phyloP scores from a whole-genome alignment of 2,797 vertebrate species.

The Xenentodon cancila region DNA sequence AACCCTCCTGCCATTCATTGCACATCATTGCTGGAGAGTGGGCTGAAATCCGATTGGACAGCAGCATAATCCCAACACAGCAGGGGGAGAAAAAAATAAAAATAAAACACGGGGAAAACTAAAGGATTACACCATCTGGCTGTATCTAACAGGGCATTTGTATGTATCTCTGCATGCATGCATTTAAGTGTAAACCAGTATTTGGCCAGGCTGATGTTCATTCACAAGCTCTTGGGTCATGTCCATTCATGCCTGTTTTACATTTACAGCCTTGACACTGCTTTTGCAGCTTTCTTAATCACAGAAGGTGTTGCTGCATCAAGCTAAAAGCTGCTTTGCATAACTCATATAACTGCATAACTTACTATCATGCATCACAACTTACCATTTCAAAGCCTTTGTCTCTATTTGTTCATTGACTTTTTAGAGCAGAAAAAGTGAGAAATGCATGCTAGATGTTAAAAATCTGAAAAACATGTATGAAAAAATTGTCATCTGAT shows the following conservation, averaged over 20 bases:
- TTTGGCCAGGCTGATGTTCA: conserved; percentile 34
- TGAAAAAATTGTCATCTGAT: too few relatives aligned
- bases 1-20: conserved; percentile 63
- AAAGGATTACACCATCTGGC: conserved; percentile 79
- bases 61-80: conserved; percentile 68
- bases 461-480: too few relatives aligned
- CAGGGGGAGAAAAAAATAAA: conserved; percentile 48
- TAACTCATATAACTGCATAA: conserved; percentile 1
- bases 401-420: background rate
- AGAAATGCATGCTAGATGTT: background rate
- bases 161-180: conserved; percentile 33
- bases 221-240: conserved; percentile 47
- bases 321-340: conserved; percentile 19
- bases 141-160: conserved; percentile 35
- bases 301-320: conserved; percentile 37
- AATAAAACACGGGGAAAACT: conserved; percentile 67
- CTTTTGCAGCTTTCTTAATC: conserved; percentile 16
- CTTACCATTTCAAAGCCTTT: background rate
- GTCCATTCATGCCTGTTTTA: conserved; percentile 48
- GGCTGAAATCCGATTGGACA: conserved; percentile 71
- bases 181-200: conserved; percentile 13
- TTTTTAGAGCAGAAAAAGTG: background rate
- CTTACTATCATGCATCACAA: background rate
- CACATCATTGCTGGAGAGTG: conserved; percentile 61
- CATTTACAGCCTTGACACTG: conserved; percentile 35